Conservation (phyloP, 1,140 invertebrate genomes). For the Octopus sinensis region DNA sequence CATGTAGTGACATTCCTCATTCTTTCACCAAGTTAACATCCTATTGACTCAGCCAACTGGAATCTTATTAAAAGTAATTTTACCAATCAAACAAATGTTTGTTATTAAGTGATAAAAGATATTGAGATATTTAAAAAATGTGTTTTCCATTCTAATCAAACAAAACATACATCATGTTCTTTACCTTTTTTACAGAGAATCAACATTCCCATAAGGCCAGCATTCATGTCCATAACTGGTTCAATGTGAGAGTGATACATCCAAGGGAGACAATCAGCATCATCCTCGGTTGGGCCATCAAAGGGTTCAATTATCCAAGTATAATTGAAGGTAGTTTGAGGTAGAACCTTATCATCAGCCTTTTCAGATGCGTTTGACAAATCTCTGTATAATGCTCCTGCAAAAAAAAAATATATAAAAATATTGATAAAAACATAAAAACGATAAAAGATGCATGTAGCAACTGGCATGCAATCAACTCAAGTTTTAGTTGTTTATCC, state of each 20-base stretch:
- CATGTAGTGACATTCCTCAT: too few relatives aligned
- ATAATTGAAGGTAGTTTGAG: conserved; percentile 24
- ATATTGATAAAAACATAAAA: background rate
- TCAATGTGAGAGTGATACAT: conserved; percentile 39
- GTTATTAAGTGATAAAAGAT: background rate
- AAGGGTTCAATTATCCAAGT: conserved; percentile 28
- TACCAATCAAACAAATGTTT: too few relatives aligned
- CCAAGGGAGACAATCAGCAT: conserved; percentile 37
- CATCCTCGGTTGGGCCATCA: conserved; percentile 29
- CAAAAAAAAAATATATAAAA: background rate
- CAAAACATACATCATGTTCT: background rate
- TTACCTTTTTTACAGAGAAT: conserved; percentile 34
- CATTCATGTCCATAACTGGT: conserved; percentile 33
- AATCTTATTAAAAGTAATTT: too few relatives aligned
- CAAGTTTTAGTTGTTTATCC: too few relatives aligned
- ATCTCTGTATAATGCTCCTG: conserved; percentile 38
- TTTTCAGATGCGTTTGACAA: conserved; percentile 25
- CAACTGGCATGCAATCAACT: too few relatives aligned
- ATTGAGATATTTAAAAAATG: background rate
- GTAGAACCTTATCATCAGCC: conserved; percentile 32
- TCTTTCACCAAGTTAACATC: too few relatives aligned
- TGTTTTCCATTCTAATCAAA: background rate
- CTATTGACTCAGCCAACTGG: too few relatives aligned
- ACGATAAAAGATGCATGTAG: background rate
- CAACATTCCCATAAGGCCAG: conserved; percentile 32